Base-by-base conservation (phyloP, 1,140 invertebrate genomes). In the Pseudachorutes palmiensis region DNA sequence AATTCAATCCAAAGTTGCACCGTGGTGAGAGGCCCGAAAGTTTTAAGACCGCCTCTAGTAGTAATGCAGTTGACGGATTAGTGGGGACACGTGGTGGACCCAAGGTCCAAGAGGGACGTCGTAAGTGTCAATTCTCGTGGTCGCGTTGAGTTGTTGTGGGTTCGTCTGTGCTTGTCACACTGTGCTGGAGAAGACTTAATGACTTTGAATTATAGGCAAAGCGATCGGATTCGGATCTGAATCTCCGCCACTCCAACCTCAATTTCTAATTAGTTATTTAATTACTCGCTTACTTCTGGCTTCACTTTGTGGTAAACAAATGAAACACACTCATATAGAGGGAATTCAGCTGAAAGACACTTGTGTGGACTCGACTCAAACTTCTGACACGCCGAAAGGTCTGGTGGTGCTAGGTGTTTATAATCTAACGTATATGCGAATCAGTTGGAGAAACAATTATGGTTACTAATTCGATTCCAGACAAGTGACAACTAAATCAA, bases 231-330 rank as follows among this genome's bases (percentile, higher is more conserved):
- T 55, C 51, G 24, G 51, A 55, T 55, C 12, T 55, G 24, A 16
- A 55, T 55, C 24, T 55, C 24, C 24, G 51, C 12, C 19, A 55
- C 24, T 16, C 24, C 51, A 9, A 55, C 3, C 9, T 26, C 51
- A 16, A 55, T 14, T 55, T 55, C 12, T 55, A 55, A 55, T 55
- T 55, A 55, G 24, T 55, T 55, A 55, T 16, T 55, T 55, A 55
- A 55, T 55, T 55, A 12, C 51, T 55, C 24, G 19, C 36, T 5
- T 22, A 55, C 51, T 55, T 24, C 51, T 55, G 51, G 51, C 51
- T 55, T 55, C 51, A 55, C 51, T 55, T 55, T 55, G 51, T 26
- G 51, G 51, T 26, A 57, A 57, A 57, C 51, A 57, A 57, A 14
- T 9, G 51, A 26, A 57, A 57, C 51, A 57, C 5, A 57, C 5